These are phyloP conservation scores for Rhynchophorus ferrugineus DNA, from an alignment of 1,140 invertebrate species.

Conservation along the genomic window DNA sequence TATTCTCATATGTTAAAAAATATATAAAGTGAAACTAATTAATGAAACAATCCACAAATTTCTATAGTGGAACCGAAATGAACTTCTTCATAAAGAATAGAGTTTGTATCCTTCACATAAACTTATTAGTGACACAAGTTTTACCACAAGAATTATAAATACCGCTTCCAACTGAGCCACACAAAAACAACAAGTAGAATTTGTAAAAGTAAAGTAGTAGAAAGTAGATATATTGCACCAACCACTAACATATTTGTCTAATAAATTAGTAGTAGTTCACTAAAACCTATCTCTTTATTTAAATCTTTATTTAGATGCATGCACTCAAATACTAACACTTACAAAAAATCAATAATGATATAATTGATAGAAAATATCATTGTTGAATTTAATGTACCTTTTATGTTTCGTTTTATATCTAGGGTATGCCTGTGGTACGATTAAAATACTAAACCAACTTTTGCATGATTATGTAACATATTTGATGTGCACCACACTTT, in stretches of 20 bases:
- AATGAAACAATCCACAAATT: too few species aligned
- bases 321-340: too few species aligned
- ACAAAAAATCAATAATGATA: too few species aligned
- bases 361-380: too few species aligned
- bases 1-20: too few species aligned
- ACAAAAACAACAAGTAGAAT: neutral
- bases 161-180: neutral
- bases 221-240: slow-evolving; percentile 3
- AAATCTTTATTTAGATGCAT: too few species aligned
- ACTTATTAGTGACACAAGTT: too few species aligned
- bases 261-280: neutral
- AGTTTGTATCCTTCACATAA: too few species aligned
- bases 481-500: neutral
- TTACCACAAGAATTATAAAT: too few species aligned
- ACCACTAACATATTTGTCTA: neutral
- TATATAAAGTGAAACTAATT: too few species aligned
- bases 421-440: neutral
- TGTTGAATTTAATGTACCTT: neutral
- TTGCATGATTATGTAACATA: neutral
- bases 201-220: slow-evolving; percentile 6
- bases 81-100: too few species aligned
- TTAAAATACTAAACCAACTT: slow-evolving; percentile 3
- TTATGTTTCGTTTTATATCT: neutral
- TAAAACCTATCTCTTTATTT: neutral
- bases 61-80: too few species aligned